Percentiles rank a stretch among this genome's conserved stretches.
phyloP scores from a whole-genome alignment of 2,113 vertebrate species.

The Pycnonotus jocosus region DNA sequence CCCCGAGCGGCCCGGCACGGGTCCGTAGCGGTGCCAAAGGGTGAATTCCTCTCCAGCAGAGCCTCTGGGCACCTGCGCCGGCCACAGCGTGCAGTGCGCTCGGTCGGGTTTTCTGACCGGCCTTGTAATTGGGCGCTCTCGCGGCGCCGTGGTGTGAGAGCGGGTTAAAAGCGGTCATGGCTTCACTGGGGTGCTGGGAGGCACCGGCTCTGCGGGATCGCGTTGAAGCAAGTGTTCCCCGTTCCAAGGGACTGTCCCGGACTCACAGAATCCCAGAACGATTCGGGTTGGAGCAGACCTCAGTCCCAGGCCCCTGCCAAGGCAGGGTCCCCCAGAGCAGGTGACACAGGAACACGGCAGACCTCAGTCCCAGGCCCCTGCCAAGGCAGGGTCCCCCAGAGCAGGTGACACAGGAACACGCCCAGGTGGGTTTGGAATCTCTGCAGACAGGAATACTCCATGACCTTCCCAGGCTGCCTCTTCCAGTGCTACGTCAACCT shows the following conservation, averaged over 20 bases:
- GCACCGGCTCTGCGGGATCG: rapidly evolving
- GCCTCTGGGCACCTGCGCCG: rapidly evolving
- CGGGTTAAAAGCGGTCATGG: rapidly evolving
- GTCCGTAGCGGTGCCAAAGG: rapidly evolving
- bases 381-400: not conserved
- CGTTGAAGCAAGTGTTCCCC: rapidly evolving
- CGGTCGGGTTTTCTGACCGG: rapidly evolving
- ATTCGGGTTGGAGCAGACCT: not conserved
- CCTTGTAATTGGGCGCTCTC: rapidly evolving
- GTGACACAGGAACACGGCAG: not conserved
- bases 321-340: not conserved
- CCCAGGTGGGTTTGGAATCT: not conserved
- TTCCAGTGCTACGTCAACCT: not conserved
- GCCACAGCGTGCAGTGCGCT: rapidly evolving
- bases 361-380: not conserved
- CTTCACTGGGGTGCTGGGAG: rapidly evolving
- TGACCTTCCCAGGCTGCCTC: not conserved
- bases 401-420: not conserved
- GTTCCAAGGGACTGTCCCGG: rapidly evolving
- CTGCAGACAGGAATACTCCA: not conserved
- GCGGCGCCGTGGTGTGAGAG: rapidly evolving
- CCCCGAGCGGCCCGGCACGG: not conserved
- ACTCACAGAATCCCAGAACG: too few relatives aligned
- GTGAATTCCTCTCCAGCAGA: rapidly evolving
- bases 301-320: not conserved